Evolutionary conservation across 2,888 invertebrate genomes (phyloP).

Genomic region (Latrodectus hesperus): DNA sequence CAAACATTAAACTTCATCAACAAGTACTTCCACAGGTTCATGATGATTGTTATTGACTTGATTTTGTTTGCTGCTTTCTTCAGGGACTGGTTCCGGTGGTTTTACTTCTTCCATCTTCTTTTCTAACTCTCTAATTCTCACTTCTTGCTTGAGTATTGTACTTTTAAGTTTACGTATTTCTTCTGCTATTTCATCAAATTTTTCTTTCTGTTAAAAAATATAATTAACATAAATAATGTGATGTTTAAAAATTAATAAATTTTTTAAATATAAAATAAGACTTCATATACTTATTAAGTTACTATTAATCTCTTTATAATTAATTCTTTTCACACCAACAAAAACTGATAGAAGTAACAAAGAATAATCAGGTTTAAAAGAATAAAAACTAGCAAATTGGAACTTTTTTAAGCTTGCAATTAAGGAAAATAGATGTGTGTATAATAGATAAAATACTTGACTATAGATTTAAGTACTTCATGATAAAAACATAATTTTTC

Average conservation of each 20-base stretch:
- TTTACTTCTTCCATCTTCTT: slow-evolving; percentile 74
- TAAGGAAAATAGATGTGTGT: no score
- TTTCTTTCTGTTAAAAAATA: slow-evolving; percentile 46
- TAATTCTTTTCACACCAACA: no score
- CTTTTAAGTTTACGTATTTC: slow-evolving; percentile 93
- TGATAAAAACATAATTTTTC: no score
- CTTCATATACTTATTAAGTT: no score
- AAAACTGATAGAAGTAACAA: no score
- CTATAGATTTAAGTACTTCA: no score
- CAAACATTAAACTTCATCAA: slow-evolving; percentile 51
- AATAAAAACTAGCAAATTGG: no score
- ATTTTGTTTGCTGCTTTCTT: slow-evolving; percentile 51
- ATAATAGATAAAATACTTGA: no score
- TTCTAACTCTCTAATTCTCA: slow-evolving; percentile 86
- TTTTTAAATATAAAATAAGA: no score
- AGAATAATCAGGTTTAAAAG: no score
- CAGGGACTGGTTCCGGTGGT: background rate
- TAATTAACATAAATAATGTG: background rate
- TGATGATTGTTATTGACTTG: slow-evolving; percentile 63
- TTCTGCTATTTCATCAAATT: slow-evolving; percentile 84
- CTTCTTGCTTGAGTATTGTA: slow-evolving; percentile 94
- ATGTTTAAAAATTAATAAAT: background rate
- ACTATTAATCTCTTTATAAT: no score
- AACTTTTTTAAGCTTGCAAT: no score
- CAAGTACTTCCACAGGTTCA: slow-evolving; percentile 39